These are phyloP conservation scores for Megaptera novaeangliae DNA, from an alignment of 2,113 vertebrate species.

Conservation along the genomic window DNA sequence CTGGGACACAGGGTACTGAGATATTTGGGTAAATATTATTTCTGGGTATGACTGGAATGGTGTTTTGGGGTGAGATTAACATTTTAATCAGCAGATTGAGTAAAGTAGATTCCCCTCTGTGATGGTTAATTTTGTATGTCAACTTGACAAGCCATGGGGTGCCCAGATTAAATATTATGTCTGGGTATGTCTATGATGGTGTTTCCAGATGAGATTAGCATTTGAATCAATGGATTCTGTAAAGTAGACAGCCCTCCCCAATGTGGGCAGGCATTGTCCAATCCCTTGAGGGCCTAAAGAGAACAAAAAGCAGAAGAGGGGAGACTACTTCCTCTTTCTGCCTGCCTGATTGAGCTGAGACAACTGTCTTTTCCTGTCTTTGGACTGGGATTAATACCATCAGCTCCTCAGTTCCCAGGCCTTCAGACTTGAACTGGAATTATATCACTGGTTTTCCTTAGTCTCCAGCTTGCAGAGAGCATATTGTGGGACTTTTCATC, in stretches of 20 bases:
- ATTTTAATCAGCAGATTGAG: background rate
- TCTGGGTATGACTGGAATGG: background rate
- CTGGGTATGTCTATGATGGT: background rate
- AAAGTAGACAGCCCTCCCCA: background rate
- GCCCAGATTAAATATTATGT: background rate
- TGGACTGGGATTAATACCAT: background rate
- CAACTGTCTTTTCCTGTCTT: background rate
- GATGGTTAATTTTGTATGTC: background rate
- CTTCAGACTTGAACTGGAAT: background rate
- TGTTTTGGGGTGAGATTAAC: background rate
- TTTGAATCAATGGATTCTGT: background rate
- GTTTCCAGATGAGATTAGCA: background rate
- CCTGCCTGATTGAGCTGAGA: background rate
- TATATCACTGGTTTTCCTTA: background rate
- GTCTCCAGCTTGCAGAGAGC: background rate
- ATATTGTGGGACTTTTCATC: background rate
- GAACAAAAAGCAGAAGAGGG: background rate
- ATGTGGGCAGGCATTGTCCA: background rate
- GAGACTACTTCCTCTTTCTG: background rate
- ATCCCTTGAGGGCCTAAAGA: background rate
- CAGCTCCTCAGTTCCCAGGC: background rate
- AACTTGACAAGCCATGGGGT: background rate
- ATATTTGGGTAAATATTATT: background rate
- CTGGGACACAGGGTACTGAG: background rate
- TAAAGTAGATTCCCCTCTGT: background rate